Evolutionary conservation across 2,888 invertebrate species (phyloP).

Genomic region (Tanaodytes sp.): DNA sequence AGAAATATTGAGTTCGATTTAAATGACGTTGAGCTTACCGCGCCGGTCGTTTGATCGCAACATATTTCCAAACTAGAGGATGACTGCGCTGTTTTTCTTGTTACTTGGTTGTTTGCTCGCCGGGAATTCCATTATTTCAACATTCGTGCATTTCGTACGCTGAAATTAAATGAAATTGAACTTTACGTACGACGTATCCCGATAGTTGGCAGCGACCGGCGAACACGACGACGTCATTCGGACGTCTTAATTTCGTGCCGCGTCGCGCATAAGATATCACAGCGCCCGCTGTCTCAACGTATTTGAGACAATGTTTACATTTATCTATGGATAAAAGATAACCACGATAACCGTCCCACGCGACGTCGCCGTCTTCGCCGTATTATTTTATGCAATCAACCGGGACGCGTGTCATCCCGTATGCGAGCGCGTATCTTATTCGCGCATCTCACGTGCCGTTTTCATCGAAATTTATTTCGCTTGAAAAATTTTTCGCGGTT

Average conservation of each 20-base stretch:
- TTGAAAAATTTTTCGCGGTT: constrained; percentile 5
- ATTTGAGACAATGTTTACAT: constrained; percentile 49
- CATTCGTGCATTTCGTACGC: constrained; percentile 19
- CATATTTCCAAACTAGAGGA: no score
- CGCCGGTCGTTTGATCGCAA: no score
- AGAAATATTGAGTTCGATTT: no score
- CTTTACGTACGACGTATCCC: constrained; percentile 28
- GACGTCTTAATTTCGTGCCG: constrained; percentile 39
- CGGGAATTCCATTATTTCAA: constrained; percentile 41
- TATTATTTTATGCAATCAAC: constrained; percentile 47
- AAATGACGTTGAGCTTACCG: no score
- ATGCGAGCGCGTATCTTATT: constrained; percentile 12
- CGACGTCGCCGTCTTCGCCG: constrained; percentile 18
- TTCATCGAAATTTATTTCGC: constrained; percentile 10
- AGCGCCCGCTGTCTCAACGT: constrained; percentile 34
- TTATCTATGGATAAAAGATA: constrained; percentile 49
- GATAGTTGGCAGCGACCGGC: no score
- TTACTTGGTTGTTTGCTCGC: no score
- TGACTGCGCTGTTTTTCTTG: no score
- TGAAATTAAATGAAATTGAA: constrained; percentile 33
- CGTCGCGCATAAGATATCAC: constrained; percentile 37
- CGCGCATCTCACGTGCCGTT: constrained; percentile 10
- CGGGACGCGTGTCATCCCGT: constrained; percentile 34
- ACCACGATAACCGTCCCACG: constrained; percentile 46
- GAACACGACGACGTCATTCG: constrained; percentile 41